phyloP scores from a whole-genome alignment of 2,113 vertebrate species.

The Laticauda colubrina region DNA sequence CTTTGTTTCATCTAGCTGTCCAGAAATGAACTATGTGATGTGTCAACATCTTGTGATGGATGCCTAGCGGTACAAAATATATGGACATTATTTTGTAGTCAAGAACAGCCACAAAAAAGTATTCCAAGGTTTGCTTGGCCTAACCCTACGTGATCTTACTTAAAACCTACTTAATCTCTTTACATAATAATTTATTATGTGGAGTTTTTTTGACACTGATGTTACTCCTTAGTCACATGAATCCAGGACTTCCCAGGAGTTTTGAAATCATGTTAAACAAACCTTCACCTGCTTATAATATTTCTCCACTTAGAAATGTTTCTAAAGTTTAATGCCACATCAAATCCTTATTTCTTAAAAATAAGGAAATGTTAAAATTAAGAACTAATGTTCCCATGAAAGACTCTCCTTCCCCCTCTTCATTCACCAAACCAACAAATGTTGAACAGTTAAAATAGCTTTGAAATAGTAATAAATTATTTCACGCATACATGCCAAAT shows the following conservation, averaged over 20 bases:
- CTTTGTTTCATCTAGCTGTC: not conserved
- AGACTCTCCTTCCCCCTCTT: conserved; percentile 61
- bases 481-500: conserved; percentile 66
- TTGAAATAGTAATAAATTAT: conserved; percentile 72
- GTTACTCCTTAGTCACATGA: not conserved
- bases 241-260: accelerated
- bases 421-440: conserved; percentile 69
- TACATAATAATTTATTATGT: not conserved
- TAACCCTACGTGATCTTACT: not conserved
- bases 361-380: conserved; percentile 74
- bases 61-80: not conserved
- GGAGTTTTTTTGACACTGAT: not conserved
- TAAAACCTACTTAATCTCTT: not conserved
- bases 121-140: not conserved
- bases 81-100: not conserved
- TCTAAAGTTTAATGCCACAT: conserved; percentile 64
- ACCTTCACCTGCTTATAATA: conserved; percentile 65
- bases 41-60: not conserved
- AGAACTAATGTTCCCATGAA: conserved; percentile 72
- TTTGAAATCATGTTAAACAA: conserved; percentile 27
- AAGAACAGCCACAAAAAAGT: not conserved
- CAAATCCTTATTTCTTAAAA: conserved; percentile 62
- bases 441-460: conserved; percentile 67
- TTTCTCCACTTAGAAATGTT: conserved; percentile 62
- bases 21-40: not conserved